Conservation (phyloP, 2,888 invertebrate genomes). For the Conops quadrifasciatus region DNA sequence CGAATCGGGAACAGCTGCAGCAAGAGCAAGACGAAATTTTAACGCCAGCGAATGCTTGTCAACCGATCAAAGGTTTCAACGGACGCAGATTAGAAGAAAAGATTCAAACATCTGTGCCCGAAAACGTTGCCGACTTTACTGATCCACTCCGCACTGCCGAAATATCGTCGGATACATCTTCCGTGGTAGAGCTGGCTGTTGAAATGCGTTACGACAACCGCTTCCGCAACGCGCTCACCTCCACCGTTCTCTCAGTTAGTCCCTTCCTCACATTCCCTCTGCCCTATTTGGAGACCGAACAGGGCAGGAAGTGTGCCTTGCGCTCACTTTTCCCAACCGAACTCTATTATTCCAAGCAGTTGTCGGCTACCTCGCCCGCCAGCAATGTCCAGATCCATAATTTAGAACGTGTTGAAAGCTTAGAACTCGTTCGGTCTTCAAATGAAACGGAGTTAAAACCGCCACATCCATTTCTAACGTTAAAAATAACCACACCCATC, state of each 20-base stretch:
- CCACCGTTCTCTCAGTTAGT: constrained; percentile 81
- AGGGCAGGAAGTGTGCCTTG: constrained; percentile 78
- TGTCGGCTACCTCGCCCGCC: constrained; percentile 57
- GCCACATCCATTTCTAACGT: constrained; percentile 77
- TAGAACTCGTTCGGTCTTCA: constrained; percentile 44
- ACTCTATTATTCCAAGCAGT: constrained; percentile 76
- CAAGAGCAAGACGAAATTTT: constrained; percentile 50
- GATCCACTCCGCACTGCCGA: constrained; percentile 79
- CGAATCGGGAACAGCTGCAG: background rate
- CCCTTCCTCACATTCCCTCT: constrained; percentile 85
- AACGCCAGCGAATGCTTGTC: constrained; percentile 36
- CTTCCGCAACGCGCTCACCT: constrained; percentile 79
- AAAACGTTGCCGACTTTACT: constrained; percentile 74
- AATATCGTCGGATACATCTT: constrained; percentile 61
- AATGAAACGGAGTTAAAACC: constrained; percentile 66
- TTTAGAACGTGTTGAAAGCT: constrained; percentile 53
- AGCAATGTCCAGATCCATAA: constrained; percentile 34
- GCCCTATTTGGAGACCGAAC: constrained; percentile 88
- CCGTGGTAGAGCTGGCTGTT: constrained; percentile 60
- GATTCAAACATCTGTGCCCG: constrained; percentile 67
- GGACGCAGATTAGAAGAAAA: constrained; percentile 65
- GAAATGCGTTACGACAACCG: constrained; percentile 73
- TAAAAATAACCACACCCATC: constrained; percentile 73
- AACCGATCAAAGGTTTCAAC: constrained; percentile 38
- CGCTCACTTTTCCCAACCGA: constrained; percentile 77